These are phyloP conservation scores for Melanchra persicariae DNA, from an alignment of 2,888 invertebrate genomes.

Conservation along the genomic window DNA sequence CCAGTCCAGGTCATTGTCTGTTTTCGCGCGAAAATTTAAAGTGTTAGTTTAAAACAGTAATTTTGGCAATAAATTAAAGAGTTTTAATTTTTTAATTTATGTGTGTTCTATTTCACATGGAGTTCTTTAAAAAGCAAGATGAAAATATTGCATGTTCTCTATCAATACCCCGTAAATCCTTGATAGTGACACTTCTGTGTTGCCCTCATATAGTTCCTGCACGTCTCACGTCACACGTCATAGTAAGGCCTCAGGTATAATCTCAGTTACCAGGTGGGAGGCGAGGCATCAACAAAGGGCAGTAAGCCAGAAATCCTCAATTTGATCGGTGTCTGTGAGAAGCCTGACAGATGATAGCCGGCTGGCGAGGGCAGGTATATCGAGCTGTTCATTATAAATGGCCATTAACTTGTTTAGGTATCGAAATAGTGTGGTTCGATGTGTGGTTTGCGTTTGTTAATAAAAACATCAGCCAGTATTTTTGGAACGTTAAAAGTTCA, in stretches of 20 bases:
- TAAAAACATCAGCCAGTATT: neutral
- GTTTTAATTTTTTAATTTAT: too few species aligned
- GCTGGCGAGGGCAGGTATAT: constrained; percentile 57
- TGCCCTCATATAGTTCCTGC: neutral
- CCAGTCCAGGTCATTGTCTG: too few species aligned
- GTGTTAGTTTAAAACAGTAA: too few species aligned
- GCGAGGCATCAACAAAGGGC: constrained; percentile 74
- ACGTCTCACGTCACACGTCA: neutral
- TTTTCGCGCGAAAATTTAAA: too few species aligned
- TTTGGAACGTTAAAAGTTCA: neutral
- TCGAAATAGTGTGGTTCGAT: neutral
- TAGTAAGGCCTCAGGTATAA: constrained; percentile 31
- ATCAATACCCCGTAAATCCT: too few species aligned
- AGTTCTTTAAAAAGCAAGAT: too few species aligned
- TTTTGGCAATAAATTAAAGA: too few species aligned
- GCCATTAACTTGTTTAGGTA: constrained; percentile 16
- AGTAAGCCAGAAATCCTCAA: constrained; percentile 81
- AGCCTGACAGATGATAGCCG: constrained; percentile 80
- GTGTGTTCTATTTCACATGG: too few species aligned
- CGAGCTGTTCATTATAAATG: constrained; percentile 50
- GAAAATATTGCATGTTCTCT: too few species aligned
- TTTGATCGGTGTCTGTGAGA: constrained; percentile 81
- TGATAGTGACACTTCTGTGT: too few species aligned
- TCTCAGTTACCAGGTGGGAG: constrained; percentile 53
- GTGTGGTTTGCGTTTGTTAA: neutral